phyloP scores from a whole-genome alignment of 2,113 vertebrate species.

The Pleuronectes platessa region DNA sequence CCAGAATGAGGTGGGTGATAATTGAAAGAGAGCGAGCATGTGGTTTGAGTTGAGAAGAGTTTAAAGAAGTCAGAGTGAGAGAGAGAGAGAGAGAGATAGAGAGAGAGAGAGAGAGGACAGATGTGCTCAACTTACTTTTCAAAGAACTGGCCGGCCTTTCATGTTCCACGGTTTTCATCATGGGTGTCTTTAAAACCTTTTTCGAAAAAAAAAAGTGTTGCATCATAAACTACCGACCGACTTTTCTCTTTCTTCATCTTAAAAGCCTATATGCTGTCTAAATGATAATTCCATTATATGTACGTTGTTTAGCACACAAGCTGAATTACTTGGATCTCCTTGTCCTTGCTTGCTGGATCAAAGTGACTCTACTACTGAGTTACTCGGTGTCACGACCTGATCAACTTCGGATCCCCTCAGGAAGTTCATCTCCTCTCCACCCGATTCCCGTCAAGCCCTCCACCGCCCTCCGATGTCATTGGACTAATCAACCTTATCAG shows the following conservation, averaged over 20 bases:
- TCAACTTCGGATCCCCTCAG: constrained; percentile 15
- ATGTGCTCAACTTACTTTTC: constrained; percentile 34
- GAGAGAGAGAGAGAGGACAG: constrained; percentile 1
- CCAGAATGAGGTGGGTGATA: constrained; percentile 56
- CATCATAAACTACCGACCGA: not conserved
- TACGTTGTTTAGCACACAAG: not conserved
- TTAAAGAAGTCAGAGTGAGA: not conserved
- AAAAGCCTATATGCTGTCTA: not conserved
- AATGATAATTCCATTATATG: not conserved
- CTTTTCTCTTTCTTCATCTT: not conserved
- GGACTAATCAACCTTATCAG: constrained; percentile 74
- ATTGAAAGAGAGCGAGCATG: constrained; percentile 32
- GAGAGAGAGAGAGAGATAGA: no score
- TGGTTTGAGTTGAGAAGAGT: constrained; percentile 28
- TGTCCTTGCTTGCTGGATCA: not conserved
- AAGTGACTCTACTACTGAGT: not conserved
- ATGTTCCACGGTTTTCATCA: not conserved
- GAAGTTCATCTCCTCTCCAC: constrained; percentile 22
- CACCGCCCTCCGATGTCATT: constrained; percentile 18
- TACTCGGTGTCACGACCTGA: constrained; percentile 14
- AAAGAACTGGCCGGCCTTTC: constrained; percentile 2
- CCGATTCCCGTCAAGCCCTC: constrained; percentile 24
- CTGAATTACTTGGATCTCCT: not conserved
- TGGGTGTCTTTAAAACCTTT: not conserved
- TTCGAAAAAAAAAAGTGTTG: not conserved